phyloP scores from a whole-genome alignment of 2,113 vertebrate species.

The Climacteris rufus region DNA sequence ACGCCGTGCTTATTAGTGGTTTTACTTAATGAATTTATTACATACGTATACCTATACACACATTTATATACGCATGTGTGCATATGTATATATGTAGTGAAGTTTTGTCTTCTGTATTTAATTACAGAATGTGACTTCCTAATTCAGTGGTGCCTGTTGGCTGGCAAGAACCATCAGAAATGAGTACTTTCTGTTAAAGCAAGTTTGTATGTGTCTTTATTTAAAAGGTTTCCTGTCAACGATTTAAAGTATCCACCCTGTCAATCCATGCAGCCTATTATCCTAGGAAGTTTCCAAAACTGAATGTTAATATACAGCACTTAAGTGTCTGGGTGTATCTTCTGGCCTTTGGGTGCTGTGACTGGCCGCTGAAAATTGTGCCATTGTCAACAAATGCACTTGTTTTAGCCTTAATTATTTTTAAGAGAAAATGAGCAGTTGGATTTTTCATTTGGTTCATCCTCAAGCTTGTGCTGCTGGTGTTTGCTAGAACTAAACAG shows the following conservation, averaged over 20 bases:
- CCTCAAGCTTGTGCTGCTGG: conserved; percentile 72
- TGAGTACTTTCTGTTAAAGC: not conserved
- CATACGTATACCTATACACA: conserved; percentile 48
- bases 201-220: not conserved
- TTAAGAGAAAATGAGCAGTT: conserved; percentile 56
- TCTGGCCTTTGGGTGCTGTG: conserved; percentile 64
- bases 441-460: conserved; percentile 64
- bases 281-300: conserved; percentile 20
- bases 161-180: conserved; percentile 57
- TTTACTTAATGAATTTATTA: conserved; percentile 49
- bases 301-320: conserved; percentile 69
- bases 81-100: conserved; percentile 58
- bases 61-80: conserved; percentile 29
- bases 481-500: conserved; percentile 65
- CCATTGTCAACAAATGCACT: conserved; percentile 77
- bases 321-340: conserved; percentile 47
- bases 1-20: conserved; percentile 4
- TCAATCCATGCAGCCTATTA: conserved; percentile 41
- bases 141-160: conserved; percentile 68
- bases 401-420: conserved; percentile 82
- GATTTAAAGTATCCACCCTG: conserved; percentile 24
- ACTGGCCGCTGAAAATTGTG: conserved; percentile 73
- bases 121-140: conserved; percentile 66
- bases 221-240: conserved; percentile 30
- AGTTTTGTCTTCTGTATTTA: conserved; percentile 66